Percentiles rank a stretch among this genome's conserved stretches.
Conservation (phyloP, 2,797 vertebrate species). For the Cynodonichthys magdalenae region DNA sequence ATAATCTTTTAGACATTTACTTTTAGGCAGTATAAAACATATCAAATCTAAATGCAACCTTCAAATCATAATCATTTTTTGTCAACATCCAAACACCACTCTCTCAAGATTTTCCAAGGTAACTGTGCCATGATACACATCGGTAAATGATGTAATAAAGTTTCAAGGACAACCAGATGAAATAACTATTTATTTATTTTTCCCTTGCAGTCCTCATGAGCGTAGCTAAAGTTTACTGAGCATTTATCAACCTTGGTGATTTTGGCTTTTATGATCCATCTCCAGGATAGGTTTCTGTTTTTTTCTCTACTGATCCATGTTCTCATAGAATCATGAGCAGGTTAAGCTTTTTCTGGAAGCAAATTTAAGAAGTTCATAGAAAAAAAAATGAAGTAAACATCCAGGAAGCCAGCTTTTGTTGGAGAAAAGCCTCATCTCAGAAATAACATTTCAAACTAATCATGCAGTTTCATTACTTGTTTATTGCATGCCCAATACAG, state of each 20-base stretch:
- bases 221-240: constrained; percentile 5
- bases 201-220: background rate
- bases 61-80: constrained; percentile 1
- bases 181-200: constrained; percentile 1
- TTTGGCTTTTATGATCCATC: background rate
- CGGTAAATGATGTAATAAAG: background rate
- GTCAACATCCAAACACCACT: background rate
- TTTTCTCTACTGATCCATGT: background rate
- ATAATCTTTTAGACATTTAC: constrained; percentile 11
- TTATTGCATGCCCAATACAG: background rate
- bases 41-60: constrained; percentile 1
- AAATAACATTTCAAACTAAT: background rate
- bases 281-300: background rate
- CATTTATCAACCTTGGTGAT: background rate
- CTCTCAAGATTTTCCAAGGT: background rate
- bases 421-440: background rate
- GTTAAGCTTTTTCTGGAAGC: background rate
- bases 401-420: background rate
- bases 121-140: background rate
- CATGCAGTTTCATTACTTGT: background rate
- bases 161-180: constrained; percentile 5
- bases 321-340: background rate
- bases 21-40: constrained; percentile 2
- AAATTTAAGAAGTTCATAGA: background rate
- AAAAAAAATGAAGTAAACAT: background rate